Evolutionary conservation across 2,113 vertebrate genomes (phyloP).

Genomic region (Sinocyclocheilus maitianheensis): DNA sequence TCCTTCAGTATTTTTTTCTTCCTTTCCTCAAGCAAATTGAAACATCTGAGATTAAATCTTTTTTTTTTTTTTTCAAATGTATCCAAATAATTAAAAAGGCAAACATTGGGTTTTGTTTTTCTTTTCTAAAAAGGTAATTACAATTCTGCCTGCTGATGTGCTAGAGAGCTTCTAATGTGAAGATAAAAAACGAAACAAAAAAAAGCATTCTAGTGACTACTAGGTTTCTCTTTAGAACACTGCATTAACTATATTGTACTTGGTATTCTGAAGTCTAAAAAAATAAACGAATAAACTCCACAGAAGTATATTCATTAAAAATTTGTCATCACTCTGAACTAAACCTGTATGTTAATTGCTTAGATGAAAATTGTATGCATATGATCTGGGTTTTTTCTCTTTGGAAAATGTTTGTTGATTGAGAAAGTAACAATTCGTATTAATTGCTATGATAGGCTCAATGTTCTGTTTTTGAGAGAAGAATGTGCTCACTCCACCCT

Average conservation of each 20-base stretch:
- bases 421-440: conserved; percentile 81
- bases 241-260: conserved; percentile 93
- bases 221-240: conserved; percentile 88
- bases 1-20: conserved; percentile 41
- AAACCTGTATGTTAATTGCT: conserved; percentile 92
- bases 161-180: conserved; percentile 89
- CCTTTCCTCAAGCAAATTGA: conserved; percentile 43
- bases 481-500: conserved; percentile 50
- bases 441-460: conserved; percentile 56
- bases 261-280: conserved; percentile 83
- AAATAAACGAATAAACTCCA: conserved; percentile 53
- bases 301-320: conserved; percentile 84
- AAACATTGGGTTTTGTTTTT: conserved; percentile 66
- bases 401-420: conserved; percentile 81
- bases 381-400: conserved; percentile 80
- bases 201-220: conserved; percentile 86
- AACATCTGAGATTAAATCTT: conserved; percentile 48
- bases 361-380: conserved; percentile 91
- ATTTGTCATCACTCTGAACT: conserved; percentile 85
- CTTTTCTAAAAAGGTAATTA: conserved; percentile 73
- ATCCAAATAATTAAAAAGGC: conserved; percentile 61
- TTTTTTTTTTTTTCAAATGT: conserved; percentile 50
- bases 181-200: conserved; percentile 77
- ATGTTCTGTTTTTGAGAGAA: conserved; percentile 52
- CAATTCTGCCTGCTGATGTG: conserved; percentile 90